phyloP scores from a whole-genome alignment of 1,140 invertebrate genomes.

The Trichonephila clavipes region DNA sequence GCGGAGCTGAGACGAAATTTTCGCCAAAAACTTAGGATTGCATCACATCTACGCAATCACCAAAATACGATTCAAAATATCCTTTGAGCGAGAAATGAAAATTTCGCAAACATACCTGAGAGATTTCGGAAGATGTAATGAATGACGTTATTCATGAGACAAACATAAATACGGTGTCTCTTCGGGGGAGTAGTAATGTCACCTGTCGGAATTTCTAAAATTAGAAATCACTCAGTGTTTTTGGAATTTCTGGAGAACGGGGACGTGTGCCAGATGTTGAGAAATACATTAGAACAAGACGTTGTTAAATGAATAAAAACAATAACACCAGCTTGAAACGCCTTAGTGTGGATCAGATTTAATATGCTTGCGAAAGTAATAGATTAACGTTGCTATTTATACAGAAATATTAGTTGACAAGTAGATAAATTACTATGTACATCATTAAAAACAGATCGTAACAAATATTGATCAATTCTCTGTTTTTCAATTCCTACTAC shows the following conservation, averaged over 20 bases:
- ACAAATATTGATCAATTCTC: too few species aligned
- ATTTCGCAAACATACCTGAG: slow-evolving; percentile 3
- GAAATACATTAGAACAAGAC: slow-evolving; percentile 3
- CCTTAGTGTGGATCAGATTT: background rate
- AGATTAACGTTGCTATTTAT: background rate
- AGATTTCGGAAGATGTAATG: background rate
- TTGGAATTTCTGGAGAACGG: background rate
- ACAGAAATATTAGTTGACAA: background rate
- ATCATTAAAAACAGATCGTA: too few species aligned
- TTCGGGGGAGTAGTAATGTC: slow-evolving; percentile 17
- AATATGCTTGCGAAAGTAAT: background rate
- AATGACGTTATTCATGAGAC: background rate
- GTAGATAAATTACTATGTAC: too few species aligned
- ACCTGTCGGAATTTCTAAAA: slow-evolving; percentile 48
- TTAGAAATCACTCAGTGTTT: slow-evolving; percentile 32
- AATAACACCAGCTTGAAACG: background rate
- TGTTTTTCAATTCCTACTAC: too few species aligned
- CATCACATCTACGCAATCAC: background rate
- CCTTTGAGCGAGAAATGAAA: background rate
- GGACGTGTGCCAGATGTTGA: slow-evolving; percentile 32
- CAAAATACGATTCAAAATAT: background rate
- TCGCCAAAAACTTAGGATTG: background rate
- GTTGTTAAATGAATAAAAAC: background rate
- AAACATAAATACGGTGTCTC: slow-evolving; percentile 2
- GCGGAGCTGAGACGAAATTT: background rate